Base-by-base conservation (phyloP, 2,888 invertebrate genomes). In the Lepeophtheirus nordmannii region DNA sequence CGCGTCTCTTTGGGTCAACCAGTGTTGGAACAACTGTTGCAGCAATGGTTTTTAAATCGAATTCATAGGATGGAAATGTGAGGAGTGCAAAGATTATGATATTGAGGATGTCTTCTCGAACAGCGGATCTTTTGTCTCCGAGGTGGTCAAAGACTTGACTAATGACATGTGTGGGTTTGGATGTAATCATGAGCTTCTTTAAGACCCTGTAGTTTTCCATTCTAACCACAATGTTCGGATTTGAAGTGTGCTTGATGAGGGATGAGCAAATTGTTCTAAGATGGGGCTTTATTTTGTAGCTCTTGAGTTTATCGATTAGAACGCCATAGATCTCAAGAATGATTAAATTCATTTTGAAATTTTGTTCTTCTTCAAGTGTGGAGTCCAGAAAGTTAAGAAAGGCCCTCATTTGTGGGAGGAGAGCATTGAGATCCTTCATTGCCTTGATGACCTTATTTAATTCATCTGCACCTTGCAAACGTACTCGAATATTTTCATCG, bases 31-130 rank as follows among this genome's bases (percentile, higher is more conserved):
- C 76, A 22, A 79, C 74, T 67, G 74, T 72, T 69, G 76, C 74
- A 71, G 74, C 80, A 73, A 78, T 72, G 10, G 71, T 71, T 8
- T 73, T 72, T 69, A 79, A 72, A 70, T 85, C 83, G 72, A 86
- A 83, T 70, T 86, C 85, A 62, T 83, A 83, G 72, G 86, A 84
- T 1, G 88, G 87, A 73, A 86, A 87, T 39, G 85, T 85, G 74
- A 87, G 81, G 70, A 87, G 75, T 10, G 86, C 83, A 70, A 85
- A 85, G 72, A 88, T 86, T 62, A 87, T 78, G 71, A 86, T 81
- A 75, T 88, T 85, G 10, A 88, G 74, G 0, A 85, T 82, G 72
- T 86, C 85, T 75, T 87, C 86, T 67, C 86, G 78, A 68, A 85
- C 82, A 78, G 83, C 74, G 5, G 78, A 76, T 69, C 77, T 78